These are phyloP conservation scores for Microctenopoma steveboyesi DNA, from an alignment of 2,797 vertebrate species.

Conservation along the genomic window DNA sequence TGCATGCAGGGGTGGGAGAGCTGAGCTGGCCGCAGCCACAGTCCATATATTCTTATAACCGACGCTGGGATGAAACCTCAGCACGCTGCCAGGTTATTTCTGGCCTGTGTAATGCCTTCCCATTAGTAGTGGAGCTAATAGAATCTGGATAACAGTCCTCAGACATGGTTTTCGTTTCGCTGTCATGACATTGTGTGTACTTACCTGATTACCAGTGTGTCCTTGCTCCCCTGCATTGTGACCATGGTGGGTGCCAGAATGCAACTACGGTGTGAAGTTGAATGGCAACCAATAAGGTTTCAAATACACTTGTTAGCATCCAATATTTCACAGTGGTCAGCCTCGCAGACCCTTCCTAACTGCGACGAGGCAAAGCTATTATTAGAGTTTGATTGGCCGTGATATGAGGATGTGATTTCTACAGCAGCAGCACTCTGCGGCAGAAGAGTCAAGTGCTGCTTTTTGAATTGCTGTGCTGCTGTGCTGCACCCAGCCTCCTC, in stretches of 20 bases:
- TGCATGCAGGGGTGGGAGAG: conserved; percentile 39
- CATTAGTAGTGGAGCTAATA: conserved; percentile 63
- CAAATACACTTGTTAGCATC: conserved; percentile 42
- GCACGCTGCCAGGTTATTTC: conserved; percentile 55
- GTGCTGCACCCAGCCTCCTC: background rate
- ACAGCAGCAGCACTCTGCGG: conserved; percentile 42
- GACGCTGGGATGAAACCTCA: conserved; percentile 24
- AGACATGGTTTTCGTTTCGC: background rate
- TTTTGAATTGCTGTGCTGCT: conserved; percentile 24
- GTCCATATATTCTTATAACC: conserved; percentile 56
- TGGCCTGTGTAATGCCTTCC: conserved; percentile 59
- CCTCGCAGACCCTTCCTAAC: conserved; percentile 34
- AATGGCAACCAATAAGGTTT: conserved; percentile 8
- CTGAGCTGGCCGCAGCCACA: conserved; percentile 34
- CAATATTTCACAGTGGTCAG: conserved; percentile 21
- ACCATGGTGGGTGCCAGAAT: background rate
- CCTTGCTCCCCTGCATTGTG: conserved; percentile 18
- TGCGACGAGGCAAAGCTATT: conserved; percentile 60
- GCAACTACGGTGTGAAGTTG: background rate
- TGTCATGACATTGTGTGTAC: background rate
- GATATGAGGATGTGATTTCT: conserved; percentile 40
- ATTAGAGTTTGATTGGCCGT: conserved; percentile 65
- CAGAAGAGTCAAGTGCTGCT: conserved; percentile 58
- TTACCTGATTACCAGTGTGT: conserved; percentile 32
- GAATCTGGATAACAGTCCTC: conserved; percentile 35